Evolutionary conservation across 2,797 vertebrate species (phyloP), one percentile per base, ranked within the genome.

Genomic region (Uromys caudimaculatus): DNA sequence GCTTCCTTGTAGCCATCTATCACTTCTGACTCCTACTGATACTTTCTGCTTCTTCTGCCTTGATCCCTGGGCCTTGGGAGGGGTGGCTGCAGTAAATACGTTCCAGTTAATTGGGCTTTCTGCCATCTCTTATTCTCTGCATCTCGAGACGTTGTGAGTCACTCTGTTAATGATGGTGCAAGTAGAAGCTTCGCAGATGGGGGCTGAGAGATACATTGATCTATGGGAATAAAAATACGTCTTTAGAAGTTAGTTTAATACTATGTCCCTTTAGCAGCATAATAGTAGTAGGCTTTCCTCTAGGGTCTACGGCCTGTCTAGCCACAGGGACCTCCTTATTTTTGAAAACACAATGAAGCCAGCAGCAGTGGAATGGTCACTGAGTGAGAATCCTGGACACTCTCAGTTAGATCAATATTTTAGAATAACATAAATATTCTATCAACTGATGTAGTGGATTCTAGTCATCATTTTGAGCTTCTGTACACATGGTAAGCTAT

Each of bases 341-440:
- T 95, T 91, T 94, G 35, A 79, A 95, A 92, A 91, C 11, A 23
- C 17, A 83, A 76, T 91, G 71, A 69, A 60, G 91, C 77, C 52
- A 90, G 62, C 91, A 64, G 76, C 50, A 71, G 35, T 12, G 52
- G 35, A 88, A 1, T 93, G 62, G 67, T 50, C 69, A 71, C 5
- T 79, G 52, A 56, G 38, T 85, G 67, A 86, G 94, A 69, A 67
- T 85, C 54, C 0, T 89, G 44, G 91, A 58, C 87, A 81, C 96
- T 85, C n/a, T 75, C 1, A 23, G 52, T 41, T 90, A 69, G 17
- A 17, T 87, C 90, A 92, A 19, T 87, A 88, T 69, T 93, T 90
- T 41, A 38, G 27, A 54, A 69, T 91, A 17, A 27, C 5, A 35
- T 52, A 85, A 85, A 95, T 60, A 81, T 35, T 85, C 75, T 69